Percentiles rank a stretch among this genome's conserved stretches.
These are phyloP conservation scores for Ennomos fuscantarius DNA, from an alignment of 2,888 invertebrate species.

Conservation along the genomic window DNA sequence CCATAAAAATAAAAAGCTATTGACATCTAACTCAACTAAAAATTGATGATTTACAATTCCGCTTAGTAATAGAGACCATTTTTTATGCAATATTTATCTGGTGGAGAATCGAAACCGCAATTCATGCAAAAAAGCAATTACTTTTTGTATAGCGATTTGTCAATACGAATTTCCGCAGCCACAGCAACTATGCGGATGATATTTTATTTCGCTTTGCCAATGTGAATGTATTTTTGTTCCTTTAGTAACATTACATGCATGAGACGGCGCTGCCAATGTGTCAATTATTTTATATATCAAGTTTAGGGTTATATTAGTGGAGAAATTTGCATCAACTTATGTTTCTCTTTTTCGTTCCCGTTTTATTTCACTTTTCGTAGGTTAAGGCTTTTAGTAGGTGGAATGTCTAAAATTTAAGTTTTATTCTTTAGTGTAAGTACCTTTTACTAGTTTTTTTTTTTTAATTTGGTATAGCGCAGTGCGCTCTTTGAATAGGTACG, in stretches of 20 bases:
- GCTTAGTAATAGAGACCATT: conserved; percentile 8
- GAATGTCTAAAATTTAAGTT: too few relatives aligned
- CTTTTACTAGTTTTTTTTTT: too few relatives aligned
- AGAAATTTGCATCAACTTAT: too few relatives aligned
- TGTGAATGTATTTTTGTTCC: conserved; percentile 43
- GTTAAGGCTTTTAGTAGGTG: too few relatives aligned
- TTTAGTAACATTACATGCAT: conserved; percentile 42
- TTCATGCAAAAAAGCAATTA: conserved; percentile 45
- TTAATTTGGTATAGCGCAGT: too few relatives aligned
- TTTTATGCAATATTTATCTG: conserved; percentile 18
- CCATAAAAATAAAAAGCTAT: too few relatives aligned
- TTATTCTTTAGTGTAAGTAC: too few relatives aligned
- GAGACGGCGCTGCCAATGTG: conserved; percentile 8
- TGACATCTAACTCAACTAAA: too few relatives aligned
- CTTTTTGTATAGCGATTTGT: conserved; percentile 39
- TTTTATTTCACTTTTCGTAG: too few relatives aligned
- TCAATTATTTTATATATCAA: conserved; percentile 17
- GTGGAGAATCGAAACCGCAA: conserved; percentile 34
- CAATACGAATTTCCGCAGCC: conserved; percentile 45
- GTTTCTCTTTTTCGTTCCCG: too few relatives aligned
- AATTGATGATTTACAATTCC: conserved; percentile 7
- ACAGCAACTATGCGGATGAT: conserved; percentile 40
- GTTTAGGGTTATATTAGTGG: too few relatives aligned
- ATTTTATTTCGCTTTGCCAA: conserved; percentile 47
- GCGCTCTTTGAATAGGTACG: too few relatives aligned